Evolutionary conservation across 1,140 invertebrate genomes (phyloP).

Genomic region (Zaprionus kolodkinae): DNA sequence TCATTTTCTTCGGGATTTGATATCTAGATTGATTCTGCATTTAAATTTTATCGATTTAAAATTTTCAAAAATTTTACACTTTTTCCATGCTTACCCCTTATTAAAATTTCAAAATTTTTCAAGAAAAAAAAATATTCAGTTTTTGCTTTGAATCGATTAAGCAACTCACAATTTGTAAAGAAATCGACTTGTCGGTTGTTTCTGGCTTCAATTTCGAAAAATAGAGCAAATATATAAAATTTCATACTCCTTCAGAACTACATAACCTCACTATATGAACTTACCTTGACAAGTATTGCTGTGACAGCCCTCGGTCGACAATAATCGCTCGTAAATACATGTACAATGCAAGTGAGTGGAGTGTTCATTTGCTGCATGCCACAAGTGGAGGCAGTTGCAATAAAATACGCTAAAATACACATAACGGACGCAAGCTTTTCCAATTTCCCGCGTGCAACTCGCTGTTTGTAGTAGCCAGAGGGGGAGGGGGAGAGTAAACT

Average conservation of each 20-base stretch:
- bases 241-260: too few species aligned
- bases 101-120: too few species aligned
- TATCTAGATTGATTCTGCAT: too few species aligned
- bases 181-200: too few species aligned
- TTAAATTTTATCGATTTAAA: too few species aligned
- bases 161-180: too few species aligned
- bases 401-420: conserved; percentile 54
- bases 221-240: not conserved
- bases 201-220: not conserved
- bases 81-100: too few species aligned
- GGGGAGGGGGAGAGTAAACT: not conserved
- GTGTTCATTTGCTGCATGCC: conserved; percentile 48
- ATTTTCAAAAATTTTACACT: too few species aligned
- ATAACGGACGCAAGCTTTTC: conserved; percentile 26
- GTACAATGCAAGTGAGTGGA: conserved; percentile 11
- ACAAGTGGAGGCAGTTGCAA: conserved; percentile 43
- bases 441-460: conserved; percentile 34
- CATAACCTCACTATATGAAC: too few species aligned
- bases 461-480: too few species aligned
- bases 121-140: not conserved
- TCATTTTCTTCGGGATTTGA: too few species aligned
- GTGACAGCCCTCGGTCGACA: not conserved
- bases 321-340: conserved; percentile 6
- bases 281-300: not conserved
- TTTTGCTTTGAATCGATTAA: too few species aligned